Conservation (phyloP, 2,797 vertebrate species). For the Oryzias sinensis region DNA sequence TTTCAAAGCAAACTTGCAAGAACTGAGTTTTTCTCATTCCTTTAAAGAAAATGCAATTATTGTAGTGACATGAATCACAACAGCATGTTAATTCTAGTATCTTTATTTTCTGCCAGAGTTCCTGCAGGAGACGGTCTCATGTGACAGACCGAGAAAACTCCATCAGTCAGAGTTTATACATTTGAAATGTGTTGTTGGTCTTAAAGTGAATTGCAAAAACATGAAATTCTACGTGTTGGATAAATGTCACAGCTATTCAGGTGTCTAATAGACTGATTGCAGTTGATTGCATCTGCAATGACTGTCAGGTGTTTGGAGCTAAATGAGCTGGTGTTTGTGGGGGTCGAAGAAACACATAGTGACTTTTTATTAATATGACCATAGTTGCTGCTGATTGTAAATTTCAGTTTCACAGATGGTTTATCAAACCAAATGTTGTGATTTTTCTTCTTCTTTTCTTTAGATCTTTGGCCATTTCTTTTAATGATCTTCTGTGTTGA, state of each 20-base stretch:
- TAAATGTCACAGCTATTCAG: not conserved
- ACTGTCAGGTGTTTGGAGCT: not conserved
- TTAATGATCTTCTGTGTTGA: not conserved
- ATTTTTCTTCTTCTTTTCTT: not conserved
- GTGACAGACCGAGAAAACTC: not conserved
- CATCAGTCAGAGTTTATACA: not conserved
- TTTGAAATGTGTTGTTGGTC: not conserved
- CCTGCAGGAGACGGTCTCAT: not conserved
- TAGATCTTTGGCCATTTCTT: not conserved
- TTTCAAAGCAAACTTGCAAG: slow-evolving; percentile 2
- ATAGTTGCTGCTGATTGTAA: too few species aligned
- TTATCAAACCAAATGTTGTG: slow-evolving; percentile 6
- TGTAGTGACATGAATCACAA: not conserved
- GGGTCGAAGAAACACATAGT: too few species aligned
- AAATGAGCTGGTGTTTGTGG: too few species aligned
- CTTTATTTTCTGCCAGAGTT: not conserved
- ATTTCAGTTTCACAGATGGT: slow-evolving; percentile 5
- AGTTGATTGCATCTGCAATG: not conserved
- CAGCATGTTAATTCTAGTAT: not conserved
- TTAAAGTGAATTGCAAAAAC: not conserved
- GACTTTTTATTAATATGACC: not conserved
- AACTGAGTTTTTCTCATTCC: not conserved
- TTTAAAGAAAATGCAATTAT: not conserved
- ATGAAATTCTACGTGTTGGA: slow-evolving; percentile 12
- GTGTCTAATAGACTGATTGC: slow-evolving; percentile 11